Conservation (phyloP, 2,888 invertebrate genomes). For the Zonitis immaculata region DNA sequence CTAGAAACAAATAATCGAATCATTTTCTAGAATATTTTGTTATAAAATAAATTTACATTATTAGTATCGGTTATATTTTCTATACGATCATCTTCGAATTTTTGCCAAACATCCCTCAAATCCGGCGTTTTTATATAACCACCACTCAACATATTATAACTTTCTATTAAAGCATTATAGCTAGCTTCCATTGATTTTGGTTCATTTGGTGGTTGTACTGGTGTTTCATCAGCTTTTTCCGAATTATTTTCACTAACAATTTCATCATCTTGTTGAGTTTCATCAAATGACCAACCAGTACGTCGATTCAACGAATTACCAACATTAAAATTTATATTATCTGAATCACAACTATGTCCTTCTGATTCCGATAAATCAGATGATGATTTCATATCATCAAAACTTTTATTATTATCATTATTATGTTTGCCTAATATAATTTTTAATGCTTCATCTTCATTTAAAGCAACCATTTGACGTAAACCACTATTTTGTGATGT, state of each 20-base stretch:
- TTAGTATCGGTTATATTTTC: conserved; percentile 42
- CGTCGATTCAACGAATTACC: conserved; percentile 64
- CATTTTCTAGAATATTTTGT: neutral
- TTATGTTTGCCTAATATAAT: conserved; percentile 58
- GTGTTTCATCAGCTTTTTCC: conserved; percentile 5
- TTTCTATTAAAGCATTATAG: conserved; percentile 57
- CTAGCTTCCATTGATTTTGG: conserved; percentile 49
- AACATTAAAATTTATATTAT: conserved; percentile 39
- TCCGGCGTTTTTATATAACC: conserved; percentile 52
- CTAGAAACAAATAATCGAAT: conserved; percentile 9
- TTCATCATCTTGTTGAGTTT: conserved; percentile 26
- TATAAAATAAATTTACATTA: conserved; percentile 46
- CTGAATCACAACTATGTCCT: conserved; percentile 20
- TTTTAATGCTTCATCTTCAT: conserved; percentile 68
- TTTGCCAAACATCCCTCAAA: conserved; percentile 59
- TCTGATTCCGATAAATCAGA: conserved; percentile 25
- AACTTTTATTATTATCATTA: conserved; percentile 15
- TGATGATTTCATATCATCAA: conserved; percentile 20
- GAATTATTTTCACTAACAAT: conserved; percentile 3
- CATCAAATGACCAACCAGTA: conserved; percentile 60
- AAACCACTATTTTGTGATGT: conserved; percentile 50
- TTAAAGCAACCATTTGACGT: conserved; percentile 53
- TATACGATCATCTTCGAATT: conserved; percentile 38
- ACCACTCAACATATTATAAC: conserved; percentile 52
- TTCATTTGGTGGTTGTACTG: conserved; percentile 5